phyloP scores from a whole-genome alignment of 2,888 invertebrate species.

The Lysandra bellargus region DNA sequence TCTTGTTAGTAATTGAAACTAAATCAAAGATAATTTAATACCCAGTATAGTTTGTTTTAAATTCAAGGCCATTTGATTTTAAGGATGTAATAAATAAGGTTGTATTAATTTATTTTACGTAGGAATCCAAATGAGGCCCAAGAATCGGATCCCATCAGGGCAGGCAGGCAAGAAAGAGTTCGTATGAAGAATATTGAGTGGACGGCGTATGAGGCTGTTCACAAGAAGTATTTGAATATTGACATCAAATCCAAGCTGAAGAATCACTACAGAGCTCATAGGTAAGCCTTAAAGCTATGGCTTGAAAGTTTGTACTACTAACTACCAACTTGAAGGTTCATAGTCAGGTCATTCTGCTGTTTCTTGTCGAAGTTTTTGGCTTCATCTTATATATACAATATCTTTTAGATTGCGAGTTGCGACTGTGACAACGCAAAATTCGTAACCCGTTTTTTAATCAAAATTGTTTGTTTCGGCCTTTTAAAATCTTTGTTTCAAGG shows the following conservation, averaged over 20 bases:
- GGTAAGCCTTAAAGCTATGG: slow-evolving; percentile 54
- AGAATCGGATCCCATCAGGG: slow-evolving; percentile 83
- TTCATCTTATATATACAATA: no score
- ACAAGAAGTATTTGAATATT: slow-evolving; percentile 95
- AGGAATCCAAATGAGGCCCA: slow-evolving; percentile 96
- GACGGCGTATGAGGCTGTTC: slow-evolving; percentile 95
- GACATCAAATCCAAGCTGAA: slow-evolving; percentile 94
- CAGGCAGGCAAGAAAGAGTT: slow-evolving; percentile 88
- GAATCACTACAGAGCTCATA: slow-evolving; percentile 96
- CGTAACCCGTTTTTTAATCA: no score
- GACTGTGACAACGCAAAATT: no score
- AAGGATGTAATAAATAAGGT: background rate
- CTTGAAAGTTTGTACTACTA: background rate
- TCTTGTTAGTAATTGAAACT: no score
- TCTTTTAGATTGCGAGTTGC: no score
- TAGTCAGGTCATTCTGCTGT: no score
- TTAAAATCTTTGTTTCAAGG: no score
- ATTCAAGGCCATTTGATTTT: no score
- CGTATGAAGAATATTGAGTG: slow-evolving; percentile 94
- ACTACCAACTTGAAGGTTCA: no score
- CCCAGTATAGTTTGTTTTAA: no score
- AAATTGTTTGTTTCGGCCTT: no score
- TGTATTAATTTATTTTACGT: slow-evolving; percentile 4
- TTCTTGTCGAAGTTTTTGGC: background rate
- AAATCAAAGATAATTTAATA: no score